Evolutionary conservation across 2,113 vertebrate genomes (phyloP).

Genomic region (Phalacrocorax carbo): DNA sequence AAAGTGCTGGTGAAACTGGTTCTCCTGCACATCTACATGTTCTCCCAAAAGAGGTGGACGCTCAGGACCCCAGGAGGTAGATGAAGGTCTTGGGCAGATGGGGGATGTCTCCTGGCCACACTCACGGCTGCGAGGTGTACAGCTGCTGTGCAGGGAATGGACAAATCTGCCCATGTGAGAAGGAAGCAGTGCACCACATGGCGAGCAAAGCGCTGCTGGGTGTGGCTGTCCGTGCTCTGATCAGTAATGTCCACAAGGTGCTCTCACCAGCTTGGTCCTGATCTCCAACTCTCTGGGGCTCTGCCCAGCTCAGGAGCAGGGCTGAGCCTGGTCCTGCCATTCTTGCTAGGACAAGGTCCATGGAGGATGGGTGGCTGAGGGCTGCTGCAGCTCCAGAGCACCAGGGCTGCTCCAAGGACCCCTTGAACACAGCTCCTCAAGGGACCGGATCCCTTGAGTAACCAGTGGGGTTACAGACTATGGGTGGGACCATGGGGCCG

Average conservation of each 20-base stretch:
- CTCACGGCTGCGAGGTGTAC: too few species aligned
- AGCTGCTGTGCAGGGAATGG: background rate
- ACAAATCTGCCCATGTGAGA: background rate
- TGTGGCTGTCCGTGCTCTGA: background rate
- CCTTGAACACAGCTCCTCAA: background rate
- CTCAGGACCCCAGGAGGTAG: background rate
- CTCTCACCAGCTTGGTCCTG: rapidly evolving
- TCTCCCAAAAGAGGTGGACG: background rate
- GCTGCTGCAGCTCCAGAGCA: background rate
- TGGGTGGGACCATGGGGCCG: background rate
- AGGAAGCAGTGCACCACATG: background rate
- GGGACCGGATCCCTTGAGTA: background rate
- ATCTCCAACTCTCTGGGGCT: background rate
- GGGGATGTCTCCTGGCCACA: background rate
- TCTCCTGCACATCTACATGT: background rate
- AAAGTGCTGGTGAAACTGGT: background rate
- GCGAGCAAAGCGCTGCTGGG: rapidly evolving
- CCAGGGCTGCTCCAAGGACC: background rate
- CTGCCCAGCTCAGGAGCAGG: background rate
- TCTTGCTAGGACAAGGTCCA: background rate
- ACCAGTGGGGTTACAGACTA: background rate
- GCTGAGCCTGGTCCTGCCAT: background rate
- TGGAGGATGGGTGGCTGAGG: background rate
- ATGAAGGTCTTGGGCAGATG: background rate
- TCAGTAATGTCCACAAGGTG: background rate